Percentiles rank a stretch among this genome's conserved stretches.
These are phyloP conservation scores for Teleiodes luculella DNA, from an alignment of 2,888 invertebrate species.

Conservation along the genomic window DNA sequence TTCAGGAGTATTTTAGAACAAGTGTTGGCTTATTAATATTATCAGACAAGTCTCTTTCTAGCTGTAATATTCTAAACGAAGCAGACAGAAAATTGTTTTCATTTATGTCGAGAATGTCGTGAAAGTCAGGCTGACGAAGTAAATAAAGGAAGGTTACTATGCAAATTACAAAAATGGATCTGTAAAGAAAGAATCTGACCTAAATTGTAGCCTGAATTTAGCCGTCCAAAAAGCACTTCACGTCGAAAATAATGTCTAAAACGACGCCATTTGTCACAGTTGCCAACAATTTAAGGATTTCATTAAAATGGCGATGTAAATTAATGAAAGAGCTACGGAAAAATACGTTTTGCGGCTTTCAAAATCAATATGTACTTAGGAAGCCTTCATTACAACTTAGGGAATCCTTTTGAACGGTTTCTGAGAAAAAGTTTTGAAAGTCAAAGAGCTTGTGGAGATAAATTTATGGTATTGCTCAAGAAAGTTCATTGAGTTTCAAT, in stretches of 20 bases:
- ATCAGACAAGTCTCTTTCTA: no score
- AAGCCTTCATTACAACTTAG: background rate
- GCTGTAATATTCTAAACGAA: background rate
- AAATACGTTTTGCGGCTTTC: background rate
- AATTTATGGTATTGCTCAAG: background rate
- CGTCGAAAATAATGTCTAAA: background rate
- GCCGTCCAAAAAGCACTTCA: slow-evolving; percentile 1
- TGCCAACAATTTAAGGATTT: background rate
- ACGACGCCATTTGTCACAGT: background rate
- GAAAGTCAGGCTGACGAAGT: background rate
- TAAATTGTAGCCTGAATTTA: background rate
- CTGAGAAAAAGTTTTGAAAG: background rate
- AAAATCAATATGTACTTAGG: background rate
- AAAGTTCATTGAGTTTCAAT: no score
- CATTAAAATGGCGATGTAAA: background rate
- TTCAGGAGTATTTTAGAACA: no score
- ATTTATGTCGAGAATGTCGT: background rate
- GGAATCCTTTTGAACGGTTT: background rate
- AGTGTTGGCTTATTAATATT: no score
- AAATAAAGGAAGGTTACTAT: slow-evolving; percentile 18
- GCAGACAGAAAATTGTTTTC: background rate
- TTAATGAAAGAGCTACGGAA: background rate
- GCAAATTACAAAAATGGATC: background rate
- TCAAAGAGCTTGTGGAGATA: background rate
- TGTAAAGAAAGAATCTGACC: background rate